Evolutionary conservation across 2,888 invertebrate genomes (phyloP).

Genomic region (Coleophora flavipennella): DNA sequence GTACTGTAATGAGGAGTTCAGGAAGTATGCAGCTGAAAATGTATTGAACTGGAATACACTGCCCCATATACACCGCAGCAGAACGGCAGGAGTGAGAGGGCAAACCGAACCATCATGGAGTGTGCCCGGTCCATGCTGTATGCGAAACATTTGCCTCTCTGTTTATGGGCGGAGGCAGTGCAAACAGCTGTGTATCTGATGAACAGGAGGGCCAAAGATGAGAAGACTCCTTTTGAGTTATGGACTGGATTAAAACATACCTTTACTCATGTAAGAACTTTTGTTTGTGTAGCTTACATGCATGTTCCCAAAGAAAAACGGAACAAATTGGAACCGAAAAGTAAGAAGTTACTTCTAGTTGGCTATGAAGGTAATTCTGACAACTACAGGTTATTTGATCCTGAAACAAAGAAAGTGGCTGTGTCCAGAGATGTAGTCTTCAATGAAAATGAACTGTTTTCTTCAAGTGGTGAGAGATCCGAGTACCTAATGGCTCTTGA

Average conservation of each 20-base stretch:
- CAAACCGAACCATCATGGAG: slow-evolving; percentile 2
- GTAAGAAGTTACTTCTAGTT: slow-evolving; percentile 1
- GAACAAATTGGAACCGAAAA: slow-evolving; percentile 1
- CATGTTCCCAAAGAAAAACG: slow-evolving; percentile 1
- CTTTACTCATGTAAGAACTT: not conserved
- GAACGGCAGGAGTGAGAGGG: not conserved
- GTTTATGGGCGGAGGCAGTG: slow-evolving; percentile 1
- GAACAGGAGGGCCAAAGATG: not conserved
- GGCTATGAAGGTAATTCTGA: slow-evolving; percentile 1
- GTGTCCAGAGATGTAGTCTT: slow-evolving; percentile 1
- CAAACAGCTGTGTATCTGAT: not conserved
- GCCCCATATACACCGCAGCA: slow-evolving; percentile 1
- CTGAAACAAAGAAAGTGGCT: not conserved
- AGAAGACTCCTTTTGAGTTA: not conserved
- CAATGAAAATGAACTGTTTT: slow-evolving; percentile 1
- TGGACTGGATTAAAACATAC: not conserved
- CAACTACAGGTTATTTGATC: not conserved
- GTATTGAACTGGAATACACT: not conserved
- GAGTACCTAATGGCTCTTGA: too few species aligned
- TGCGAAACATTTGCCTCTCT: not conserved
- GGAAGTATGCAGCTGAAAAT: not conserved
- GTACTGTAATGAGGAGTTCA: not conserved
- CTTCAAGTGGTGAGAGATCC: too few species aligned
- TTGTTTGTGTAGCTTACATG: not conserved
- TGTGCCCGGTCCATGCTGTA: not conserved